Conservation (phyloP, 2,797 vertebrate species). For the Todus mexicanus region DNA sequence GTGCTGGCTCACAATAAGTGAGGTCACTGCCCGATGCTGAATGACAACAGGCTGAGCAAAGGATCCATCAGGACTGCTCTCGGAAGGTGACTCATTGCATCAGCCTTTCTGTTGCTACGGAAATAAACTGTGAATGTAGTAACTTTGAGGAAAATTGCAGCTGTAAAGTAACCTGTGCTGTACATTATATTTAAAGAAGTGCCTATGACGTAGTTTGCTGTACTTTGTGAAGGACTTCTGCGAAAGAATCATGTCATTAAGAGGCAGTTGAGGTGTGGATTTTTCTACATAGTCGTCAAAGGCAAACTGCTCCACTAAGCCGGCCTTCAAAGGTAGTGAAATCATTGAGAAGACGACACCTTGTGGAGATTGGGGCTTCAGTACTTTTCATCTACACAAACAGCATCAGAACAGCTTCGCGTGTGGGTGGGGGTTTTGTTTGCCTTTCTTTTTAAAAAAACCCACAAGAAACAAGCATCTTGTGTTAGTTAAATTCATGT, state of each 20-base stretch:
- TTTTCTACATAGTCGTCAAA: neutral
- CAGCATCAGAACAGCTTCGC: neutral
- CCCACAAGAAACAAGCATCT: neutral
- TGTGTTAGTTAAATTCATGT: neutral
- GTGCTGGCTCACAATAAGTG: neutral
- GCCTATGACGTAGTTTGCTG: neutral
- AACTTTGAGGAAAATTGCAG: neutral
- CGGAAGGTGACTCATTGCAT: neutral
- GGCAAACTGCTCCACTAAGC: neutral
- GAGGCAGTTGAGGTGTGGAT: neutral
- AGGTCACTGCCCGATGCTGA: neutral
- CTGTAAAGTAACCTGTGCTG: neutral
- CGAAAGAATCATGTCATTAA: neutral
- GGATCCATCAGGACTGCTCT: neutral
- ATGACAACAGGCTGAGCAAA: neutral
- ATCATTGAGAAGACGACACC: neutral
- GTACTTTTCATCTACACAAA: neutral
- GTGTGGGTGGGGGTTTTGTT: neutral
- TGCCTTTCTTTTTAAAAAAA: neutral
- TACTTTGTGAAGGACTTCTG: neutral
- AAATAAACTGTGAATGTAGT: neutral
- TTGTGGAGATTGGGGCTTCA: neutral
- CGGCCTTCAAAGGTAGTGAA: neutral
- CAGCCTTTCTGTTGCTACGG: neutral
- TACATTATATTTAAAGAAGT: neutral